Evolutionary conservation across 2,888 invertebrate genomes (phyloP).

Genomic region (Drosophila merina): DNA sequence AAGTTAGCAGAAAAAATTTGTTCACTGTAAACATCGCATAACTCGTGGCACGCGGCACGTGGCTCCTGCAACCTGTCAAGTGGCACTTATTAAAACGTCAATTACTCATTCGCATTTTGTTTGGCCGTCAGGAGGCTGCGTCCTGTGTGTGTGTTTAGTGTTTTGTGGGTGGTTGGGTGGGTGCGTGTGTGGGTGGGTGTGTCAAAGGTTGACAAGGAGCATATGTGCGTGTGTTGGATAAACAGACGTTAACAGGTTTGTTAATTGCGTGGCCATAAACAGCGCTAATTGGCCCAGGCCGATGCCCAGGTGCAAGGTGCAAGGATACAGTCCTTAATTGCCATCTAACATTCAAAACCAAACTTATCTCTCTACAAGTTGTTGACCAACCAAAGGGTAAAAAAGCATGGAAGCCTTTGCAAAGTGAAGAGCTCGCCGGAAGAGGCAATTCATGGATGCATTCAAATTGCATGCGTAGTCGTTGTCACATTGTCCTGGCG

Average conservation of each 20-base stretch:
- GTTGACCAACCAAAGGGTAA: not conserved
- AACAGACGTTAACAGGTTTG: slow-evolving; percentile 45
- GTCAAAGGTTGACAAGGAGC: slow-evolving; percentile 32
- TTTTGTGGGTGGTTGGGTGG: slow-evolving; percentile 1
- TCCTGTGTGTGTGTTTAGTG: slow-evolving; percentile 2
- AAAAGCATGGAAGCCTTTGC: slow-evolving; percentile 3
- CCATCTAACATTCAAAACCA: slow-evolving; percentile 7
- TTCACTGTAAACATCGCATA: not conserved
- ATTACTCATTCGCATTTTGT: slow-evolving; percentile 56
- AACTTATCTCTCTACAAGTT: slow-evolving; percentile 7
- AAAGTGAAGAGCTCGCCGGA: slow-evolving; percentile 26
- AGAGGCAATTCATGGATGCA: slow-evolving; percentile 30
- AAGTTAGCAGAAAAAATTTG: not conserved
- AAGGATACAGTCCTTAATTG: slow-evolving; percentile 20
- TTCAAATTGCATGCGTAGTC: slow-evolving; percentile 24
- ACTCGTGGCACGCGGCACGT: not conserved
- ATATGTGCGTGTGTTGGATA: slow-evolving; percentile 14
- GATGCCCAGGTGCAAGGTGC: slow-evolving; percentile 26
- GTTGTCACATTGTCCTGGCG: slow-evolving; percentile 16
- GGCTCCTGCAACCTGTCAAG: slow-evolving; percentile 47
- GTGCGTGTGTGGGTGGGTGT: slow-evolving; percentile 14
- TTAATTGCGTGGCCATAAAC: slow-evolving; percentile 49
- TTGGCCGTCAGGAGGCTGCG: slow-evolving; percentile 37
- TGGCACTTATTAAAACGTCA: slow-evolving; percentile 66
- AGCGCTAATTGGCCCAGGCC: slow-evolving; percentile 50